Conservation (phyloP, 2,797 vertebrate species). For the Sebastes nivosus region DNA sequence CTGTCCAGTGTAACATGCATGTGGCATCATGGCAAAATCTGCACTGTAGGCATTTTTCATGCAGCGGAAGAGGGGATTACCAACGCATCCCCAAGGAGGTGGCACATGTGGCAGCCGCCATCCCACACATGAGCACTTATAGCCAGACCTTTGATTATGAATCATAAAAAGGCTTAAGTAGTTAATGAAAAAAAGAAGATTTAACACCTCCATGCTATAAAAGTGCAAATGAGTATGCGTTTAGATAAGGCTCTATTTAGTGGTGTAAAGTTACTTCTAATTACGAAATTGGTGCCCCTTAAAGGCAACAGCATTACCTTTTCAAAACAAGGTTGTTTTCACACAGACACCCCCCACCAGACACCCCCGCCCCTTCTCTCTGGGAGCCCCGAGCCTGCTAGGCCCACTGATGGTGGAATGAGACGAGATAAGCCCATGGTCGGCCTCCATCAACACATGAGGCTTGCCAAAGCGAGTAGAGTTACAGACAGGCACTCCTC, state of each 20-base stretch:
- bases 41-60: constrained; percentile 65
- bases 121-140: constrained; percentile 2
- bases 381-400: constrained; percentile 54
- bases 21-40: constrained; percentile 54
- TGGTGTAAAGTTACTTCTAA: constrained; percentile 53
- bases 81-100: constrained; percentile 43
- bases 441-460: constrained; percentile 80
- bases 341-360: constrained; percentile 49
- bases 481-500: constrained; percentile 79
- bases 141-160: constrained; percentile 23
- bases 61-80: constrained; percentile 60
- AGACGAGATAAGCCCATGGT: constrained; percentile 80
- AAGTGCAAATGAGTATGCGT: constrained; percentile 21
- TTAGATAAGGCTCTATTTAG: constrained; percentile 40
- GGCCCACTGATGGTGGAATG: constrained; percentile 68
- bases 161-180: background rate
- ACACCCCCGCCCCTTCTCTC: constrained; percentile 40
- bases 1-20: constrained; percentile 61
- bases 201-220: background rate
- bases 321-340: constrained; percentile 65
- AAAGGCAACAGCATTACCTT: constrained; percentile 58
- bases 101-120: constrained; percentile 30
- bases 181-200: constrained; percentile 4
- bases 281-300: constrained; percentile 53
- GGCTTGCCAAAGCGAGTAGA: constrained; percentile 76